Conservation (phyloP, 2,113 vertebrate species). For the Laticauda laticaudata region DNA sequence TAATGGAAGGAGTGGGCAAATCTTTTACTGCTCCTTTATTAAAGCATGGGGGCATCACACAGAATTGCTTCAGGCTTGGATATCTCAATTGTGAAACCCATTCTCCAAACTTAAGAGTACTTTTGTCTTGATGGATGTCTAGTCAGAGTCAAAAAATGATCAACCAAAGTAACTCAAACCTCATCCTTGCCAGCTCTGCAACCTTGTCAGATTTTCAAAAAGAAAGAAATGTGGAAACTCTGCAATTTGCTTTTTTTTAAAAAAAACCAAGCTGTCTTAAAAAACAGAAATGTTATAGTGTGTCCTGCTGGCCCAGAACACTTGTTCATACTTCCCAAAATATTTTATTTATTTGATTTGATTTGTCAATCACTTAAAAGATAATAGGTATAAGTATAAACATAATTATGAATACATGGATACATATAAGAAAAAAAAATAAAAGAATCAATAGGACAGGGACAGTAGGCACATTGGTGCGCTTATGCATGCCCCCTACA, state of each 20-base stretch:
- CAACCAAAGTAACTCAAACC: not conserved
- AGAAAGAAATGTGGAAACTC: not conserved
- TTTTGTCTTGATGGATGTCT: not conserved
- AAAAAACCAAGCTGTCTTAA: not conserved
- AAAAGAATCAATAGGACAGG: no score
- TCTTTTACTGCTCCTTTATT: not conserved
- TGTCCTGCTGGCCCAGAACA: not conserved
- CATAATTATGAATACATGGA: no score
- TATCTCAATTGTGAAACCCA: not conserved
- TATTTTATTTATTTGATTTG: no score
- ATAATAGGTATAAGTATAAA: no score
- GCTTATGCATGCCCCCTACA: no score
- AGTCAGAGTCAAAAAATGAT: not conserved
- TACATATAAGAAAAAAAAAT: no score
- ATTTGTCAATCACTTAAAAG: no score
- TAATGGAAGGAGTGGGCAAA: not conserved
- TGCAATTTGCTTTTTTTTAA: not conserved
- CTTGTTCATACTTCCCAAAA: not conserved
- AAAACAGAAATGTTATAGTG: not conserved
- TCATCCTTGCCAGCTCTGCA: not conserved
- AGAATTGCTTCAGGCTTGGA: not conserved
- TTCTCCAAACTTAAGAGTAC: not conserved
- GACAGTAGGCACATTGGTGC: no score
- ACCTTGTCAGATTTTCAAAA: not conserved
- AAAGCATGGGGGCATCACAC: not conserved